These are phyloP conservation scores for Acanthosepion pharaonis DNA, from an alignment of 2,888 invertebrate genomes.

Conservation along the genomic window DNA sequence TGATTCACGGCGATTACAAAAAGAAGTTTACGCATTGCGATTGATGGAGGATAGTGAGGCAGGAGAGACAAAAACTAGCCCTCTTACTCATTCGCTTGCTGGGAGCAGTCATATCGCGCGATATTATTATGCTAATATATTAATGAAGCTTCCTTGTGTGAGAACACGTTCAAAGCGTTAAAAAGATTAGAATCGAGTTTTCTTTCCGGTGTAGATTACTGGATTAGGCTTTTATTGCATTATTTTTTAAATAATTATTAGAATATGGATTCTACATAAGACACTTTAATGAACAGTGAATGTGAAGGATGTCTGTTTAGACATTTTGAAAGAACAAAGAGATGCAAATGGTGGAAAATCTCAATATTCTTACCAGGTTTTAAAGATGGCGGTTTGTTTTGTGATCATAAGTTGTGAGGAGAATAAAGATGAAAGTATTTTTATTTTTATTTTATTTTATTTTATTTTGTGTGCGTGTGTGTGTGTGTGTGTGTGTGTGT, in stretches of 20 bases:
- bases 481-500: no score
- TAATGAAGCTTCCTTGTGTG: background rate
- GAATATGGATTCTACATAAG: background rate
- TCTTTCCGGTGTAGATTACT: background rate
- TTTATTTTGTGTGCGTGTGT: no score
- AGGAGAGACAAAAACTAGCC: background rate
- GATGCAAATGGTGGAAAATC: background rate
- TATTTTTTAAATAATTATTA: background rate
- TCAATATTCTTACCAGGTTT: background rate
- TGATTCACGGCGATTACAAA: background rate
- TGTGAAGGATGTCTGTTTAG: background rate
- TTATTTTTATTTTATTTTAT: background rate
- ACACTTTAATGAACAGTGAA: background rate
- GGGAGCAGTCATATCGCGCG: background rate
- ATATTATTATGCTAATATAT: background rate
- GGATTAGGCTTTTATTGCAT: background rate
- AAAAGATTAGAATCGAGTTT: background rate
- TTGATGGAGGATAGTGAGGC: background rate
- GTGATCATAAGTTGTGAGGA: background rate
- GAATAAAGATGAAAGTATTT: background rate
- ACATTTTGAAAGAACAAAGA: background rate
- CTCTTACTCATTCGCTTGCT: background rate
- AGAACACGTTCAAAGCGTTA: slow-evolving; percentile 2
- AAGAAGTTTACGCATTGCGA: background rate
- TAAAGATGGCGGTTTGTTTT: background rate